Evolutionary conservation across 2,113 vertebrate genomes (phyloP), one percentile per base, ranked within the genome.

Genomic region (Lontra canadensis): DNA sequence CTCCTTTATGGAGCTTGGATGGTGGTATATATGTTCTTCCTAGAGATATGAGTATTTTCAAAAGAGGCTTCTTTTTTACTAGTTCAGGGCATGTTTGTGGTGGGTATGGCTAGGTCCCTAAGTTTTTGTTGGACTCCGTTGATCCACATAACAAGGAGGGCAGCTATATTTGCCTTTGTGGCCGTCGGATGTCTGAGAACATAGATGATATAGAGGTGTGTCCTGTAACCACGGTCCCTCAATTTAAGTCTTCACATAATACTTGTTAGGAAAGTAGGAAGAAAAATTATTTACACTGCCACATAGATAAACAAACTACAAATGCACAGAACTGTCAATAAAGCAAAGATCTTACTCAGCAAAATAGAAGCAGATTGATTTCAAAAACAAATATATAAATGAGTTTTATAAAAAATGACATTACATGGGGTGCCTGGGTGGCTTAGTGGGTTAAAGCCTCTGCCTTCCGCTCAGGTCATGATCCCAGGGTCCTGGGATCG

Each of bases 41-140:
- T 67, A 85, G 39, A 83, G 69, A 94, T 42, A n/a, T 44, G n/a
- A 34, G 11, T 78, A 4, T 85, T 97, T 97, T 85, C 65, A 39
- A 80, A 89, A 97, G 39, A 94, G 39, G 17, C 13, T 86, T 39
- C 4, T 34, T 73, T 63, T 94, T 96, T 88, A 44, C 20, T 88
- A 25, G 57, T 76, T 5, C 14, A 34, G n/a, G 61, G 7, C 34
- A 49, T 96, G 52, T 34, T 59, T 94, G 57, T 79, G 23, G 78
- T 52, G 82, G 59, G 52, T 3, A 63, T 61, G 57, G 34, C 44
- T 94, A 11, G 13, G 36, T 55, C 71, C 4, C 39, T 67, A 83
- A 67, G 57, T 91, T 88, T 88, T 71, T 49, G 13, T 81, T 81
- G 90, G 83, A 69, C 47, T 93, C 31, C 79, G 10, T 74, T 15